Evolutionary conservation across 2,113 vertebrate genomes (phyloP).

Genomic region (Illadopsis cleaveri): DNA sequence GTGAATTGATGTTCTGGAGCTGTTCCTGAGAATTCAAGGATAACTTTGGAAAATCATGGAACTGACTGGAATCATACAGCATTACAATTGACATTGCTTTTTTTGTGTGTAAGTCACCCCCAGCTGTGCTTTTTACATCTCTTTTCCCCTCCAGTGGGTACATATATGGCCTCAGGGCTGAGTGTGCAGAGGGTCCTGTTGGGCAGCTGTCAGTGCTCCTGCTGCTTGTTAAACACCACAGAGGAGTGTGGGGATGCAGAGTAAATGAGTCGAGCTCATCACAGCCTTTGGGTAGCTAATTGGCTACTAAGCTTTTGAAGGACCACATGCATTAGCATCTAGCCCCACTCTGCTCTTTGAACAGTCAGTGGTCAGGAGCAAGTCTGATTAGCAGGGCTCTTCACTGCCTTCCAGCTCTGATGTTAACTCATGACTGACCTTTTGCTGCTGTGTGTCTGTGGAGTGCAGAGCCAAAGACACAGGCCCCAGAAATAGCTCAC

Average conservation of each 20-base stretch:
- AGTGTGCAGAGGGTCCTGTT: background rate
- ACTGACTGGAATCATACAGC: background rate
- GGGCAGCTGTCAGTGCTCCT: background rate
- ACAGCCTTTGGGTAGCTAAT: constrained; percentile 18
- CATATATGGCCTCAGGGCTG: background rate
- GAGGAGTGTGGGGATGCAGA: background rate
- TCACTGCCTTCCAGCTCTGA: background rate
- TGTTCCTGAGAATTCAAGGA: background rate
- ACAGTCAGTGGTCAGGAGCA: background rate
- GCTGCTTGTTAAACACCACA: background rate
- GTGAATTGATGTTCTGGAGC: background rate
- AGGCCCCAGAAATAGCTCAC: constrained; percentile 11
- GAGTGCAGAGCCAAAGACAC: background rate
- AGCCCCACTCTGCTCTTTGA: background rate
- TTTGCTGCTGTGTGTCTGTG: background rate
- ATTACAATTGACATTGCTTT: background rate
- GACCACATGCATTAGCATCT: background rate
- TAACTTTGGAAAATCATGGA: background rate
- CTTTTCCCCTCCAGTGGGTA: background rate
- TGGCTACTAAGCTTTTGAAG: constrained; percentile 6
- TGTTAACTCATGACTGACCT: background rate
- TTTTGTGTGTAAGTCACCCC: background rate
- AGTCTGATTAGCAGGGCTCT: background rate
- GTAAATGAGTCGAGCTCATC: constrained; percentile 1
- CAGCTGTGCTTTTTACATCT: background rate